Conservation (phyloP, 2,797 vertebrate species). For the Pantherophis vulpinus region DNA sequence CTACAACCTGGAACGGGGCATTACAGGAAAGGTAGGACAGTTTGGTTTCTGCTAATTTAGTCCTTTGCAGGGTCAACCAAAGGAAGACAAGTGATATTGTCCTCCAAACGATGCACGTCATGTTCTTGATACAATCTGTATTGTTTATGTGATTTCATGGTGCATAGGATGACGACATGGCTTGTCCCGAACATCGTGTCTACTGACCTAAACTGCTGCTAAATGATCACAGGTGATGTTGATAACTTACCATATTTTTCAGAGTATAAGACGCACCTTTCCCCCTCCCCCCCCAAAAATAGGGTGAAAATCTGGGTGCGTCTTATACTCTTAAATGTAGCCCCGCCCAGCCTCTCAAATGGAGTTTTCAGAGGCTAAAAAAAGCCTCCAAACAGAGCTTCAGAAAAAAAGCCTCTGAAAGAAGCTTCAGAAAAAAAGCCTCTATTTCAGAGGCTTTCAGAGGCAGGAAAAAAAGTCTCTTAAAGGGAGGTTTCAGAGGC, state of each 20-base stretch:
- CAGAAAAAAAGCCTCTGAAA: too few species aligned
- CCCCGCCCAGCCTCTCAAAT: too few species aligned
- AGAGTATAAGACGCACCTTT: too few species aligned
- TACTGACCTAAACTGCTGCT: background rate
- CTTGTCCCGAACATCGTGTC: background rate
- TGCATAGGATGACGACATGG: background rate
- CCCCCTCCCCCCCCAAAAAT: too few species aligned
- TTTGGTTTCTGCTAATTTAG: background rate
- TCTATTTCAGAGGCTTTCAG: too few species aligned
- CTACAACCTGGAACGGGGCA: background rate
- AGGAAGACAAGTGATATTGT: background rate
- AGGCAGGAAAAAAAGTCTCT: too few species aligned
- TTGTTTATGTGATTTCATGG: background rate
- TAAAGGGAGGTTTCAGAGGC: too few species aligned
- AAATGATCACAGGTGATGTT: background rate
- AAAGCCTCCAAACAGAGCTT: too few species aligned
- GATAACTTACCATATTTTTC: background rate
- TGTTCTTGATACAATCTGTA: background rate
- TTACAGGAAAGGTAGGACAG: background rate
- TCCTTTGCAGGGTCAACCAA: background rate
- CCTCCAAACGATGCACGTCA: background rate
- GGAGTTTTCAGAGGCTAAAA: too few species aligned
- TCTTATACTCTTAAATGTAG: too few species aligned
- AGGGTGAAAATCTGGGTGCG: too few species aligned
- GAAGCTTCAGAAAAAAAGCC: too few species aligned